Percentiles rank a stretch among this genome's conserved stretches.
Evolutionary conservation across 37 sponge, comb jelly and placozoan genomes (phyloP).

Genomic region (Corticium candelabrum): DNA sequence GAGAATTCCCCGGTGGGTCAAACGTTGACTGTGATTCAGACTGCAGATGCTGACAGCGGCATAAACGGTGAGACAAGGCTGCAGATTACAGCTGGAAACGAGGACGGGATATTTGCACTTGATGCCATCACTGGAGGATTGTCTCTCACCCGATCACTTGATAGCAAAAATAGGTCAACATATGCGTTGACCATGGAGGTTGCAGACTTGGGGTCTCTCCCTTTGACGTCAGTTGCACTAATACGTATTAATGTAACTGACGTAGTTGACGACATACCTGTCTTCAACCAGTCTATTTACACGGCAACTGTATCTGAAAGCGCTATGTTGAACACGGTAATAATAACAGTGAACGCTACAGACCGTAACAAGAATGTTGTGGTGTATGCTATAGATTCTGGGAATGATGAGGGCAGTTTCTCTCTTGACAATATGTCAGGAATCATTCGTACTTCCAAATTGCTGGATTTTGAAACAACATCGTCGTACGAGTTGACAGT

Average conservation of each 20-base stretch:
- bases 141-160: constrained; percentile 20
- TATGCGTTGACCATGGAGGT: constrained; percentile 29
- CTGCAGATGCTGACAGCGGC: constrained; percentile 42
- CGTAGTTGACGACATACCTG: neutral
- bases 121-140: constrained; percentile 27
- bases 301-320: neutral
- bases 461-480: neutral
- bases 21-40: constrained; percentile 19
- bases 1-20: constrained; percentile 17
- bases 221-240: neutral
- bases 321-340: neutral
- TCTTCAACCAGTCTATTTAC: neutral
- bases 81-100: constrained; percentile 28
- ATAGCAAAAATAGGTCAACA: constrained; percentile 13
- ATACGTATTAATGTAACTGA: neutral
- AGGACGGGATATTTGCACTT: constrained; percentile 16
- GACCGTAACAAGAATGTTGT: neutral
- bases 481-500: neutral
- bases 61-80: constrained; percentile 18
- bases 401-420: neutral
- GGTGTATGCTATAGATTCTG: neutral
- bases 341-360: neutral
- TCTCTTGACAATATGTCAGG: neutral
- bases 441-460: neutral
- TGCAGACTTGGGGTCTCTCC: constrained; percentile 13